phyloP scores from a whole-genome alignment of 2,113 vertebrate genomes.

The Zapornia atra region DNA sequence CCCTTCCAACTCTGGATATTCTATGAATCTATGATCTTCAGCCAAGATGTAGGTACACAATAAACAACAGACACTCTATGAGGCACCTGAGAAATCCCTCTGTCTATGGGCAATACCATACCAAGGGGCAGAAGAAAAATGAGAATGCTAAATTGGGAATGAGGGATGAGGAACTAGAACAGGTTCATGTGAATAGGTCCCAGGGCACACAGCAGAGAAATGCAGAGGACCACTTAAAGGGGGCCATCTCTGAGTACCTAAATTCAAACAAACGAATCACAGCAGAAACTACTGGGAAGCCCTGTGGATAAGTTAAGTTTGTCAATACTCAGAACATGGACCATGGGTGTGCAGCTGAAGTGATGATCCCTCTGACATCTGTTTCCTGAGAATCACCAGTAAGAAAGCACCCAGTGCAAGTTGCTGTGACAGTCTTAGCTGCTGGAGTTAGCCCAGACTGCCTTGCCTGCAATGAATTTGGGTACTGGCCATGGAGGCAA shows the following conservation, averaged over 20 bases:
- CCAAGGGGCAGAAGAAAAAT: neutral
- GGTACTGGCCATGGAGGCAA: neutral
- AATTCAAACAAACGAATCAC: neutral
- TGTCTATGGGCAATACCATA: neutral
- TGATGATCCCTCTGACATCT: neutral
- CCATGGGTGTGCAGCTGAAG: neutral
- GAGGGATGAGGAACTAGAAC: neutral
- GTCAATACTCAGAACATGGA: neutral
- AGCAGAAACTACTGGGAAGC: neutral
- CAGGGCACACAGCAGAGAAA: neutral
- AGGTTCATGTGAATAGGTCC: neutral
- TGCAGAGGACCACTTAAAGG: neutral
- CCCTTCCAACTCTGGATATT: too few species aligned
- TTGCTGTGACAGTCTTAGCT: fast-evolving
- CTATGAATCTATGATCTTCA: neutral
- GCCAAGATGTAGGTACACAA: neutral
- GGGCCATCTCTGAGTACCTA: neutral
- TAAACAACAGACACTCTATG: neutral
- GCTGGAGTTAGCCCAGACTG: neutral
- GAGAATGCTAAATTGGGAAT: neutral
- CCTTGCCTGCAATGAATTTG: neutral
- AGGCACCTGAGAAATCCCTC: neutral
- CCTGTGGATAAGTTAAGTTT: neutral
- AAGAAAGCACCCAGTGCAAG: neutral
- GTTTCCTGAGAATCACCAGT: neutral